phyloP scores from a whole-genome alignment of 2,888 invertebrate species.

The Drosophila antonietae region DNA sequence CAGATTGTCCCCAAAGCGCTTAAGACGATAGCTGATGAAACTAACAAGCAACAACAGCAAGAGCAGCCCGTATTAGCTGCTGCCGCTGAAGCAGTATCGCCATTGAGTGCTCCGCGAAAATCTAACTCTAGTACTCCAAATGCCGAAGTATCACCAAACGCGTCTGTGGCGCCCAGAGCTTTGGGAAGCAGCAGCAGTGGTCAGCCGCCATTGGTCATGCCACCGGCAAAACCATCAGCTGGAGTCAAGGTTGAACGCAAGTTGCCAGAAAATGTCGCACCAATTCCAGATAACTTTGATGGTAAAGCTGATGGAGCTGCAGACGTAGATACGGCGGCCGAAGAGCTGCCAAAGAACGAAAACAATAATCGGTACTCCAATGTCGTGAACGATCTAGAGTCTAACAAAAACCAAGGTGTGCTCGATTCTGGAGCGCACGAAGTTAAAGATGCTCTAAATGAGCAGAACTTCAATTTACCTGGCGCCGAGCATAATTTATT shows the following conservation, averaged over 20 bases:
- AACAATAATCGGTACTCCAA: conserved; percentile 83
- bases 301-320: conserved; percentile 57
- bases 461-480: conserved; percentile 82
- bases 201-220: conserved; percentile 64
- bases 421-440: conserved; percentile 84
- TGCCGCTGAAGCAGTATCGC: conserved; percentile 56
- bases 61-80: conserved; percentile 53
- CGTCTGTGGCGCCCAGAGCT: conserved; percentile 54
- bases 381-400: conserved; percentile 76
- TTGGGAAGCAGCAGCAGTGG: conserved; percentile 62
- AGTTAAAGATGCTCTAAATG: conserved; percentile 82
- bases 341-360: conserved; percentile 71
- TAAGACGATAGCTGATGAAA: conserved; percentile 58
- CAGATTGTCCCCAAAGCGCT: conserved; percentile 83
- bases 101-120: conserved; percentile 78
- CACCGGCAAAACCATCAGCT: conserved; percentile 59
- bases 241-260: conserved; percentile 68
- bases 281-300: conserved; percentile 84
- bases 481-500: conserved; percentile 80
- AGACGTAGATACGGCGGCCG: conserved; percentile 71
- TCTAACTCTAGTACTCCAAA: conserved; percentile 44
- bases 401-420: conserved; percentile 58
- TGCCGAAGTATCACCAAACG: conserved; percentile 41
- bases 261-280: conserved; percentile 83
- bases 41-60: conserved; percentile 63